Conservation (phyloP, 2,113 vertebrate genomes). For the Aplodontia rufa region DNA sequence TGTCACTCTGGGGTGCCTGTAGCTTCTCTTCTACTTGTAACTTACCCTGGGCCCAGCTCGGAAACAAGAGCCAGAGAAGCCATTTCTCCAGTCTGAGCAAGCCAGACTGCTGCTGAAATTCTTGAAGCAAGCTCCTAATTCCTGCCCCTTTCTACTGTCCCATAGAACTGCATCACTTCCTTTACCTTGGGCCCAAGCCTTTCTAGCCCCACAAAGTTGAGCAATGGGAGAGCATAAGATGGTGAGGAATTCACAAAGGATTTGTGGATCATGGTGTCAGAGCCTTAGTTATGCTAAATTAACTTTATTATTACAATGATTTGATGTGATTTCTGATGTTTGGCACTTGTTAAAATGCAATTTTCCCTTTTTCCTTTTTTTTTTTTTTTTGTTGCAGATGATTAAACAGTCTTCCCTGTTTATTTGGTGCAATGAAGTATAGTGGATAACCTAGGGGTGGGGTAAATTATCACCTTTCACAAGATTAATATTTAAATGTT, state of each 20-base stretch:
- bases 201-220: neutral
- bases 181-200: too few species aligned
- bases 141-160: neutral
- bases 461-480: constrained; percentile 80
- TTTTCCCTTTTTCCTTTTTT: constrained; percentile 65
- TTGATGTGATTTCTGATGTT: constrained; percentile 63
- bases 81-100: neutral
- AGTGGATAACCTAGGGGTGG: constrained; percentile 71
- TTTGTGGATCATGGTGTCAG: neutral
- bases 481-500: constrained; percentile 87
- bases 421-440: constrained; percentile 86
- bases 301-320: constrained; percentile 68
- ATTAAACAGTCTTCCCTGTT: constrained; percentile 84
- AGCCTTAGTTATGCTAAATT: constrained; percentile 49
- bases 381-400: constrained; percentile 74
- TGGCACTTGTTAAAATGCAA: constrained; percentile 69
- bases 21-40: neutral
- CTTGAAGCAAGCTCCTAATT: neutral
- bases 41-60: neutral
- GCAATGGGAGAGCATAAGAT: neutral
- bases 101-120: neutral
- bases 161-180: too few species aligned
- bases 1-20: neutral
- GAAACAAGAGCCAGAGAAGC: neutral
- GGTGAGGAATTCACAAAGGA: neutral